Conservation (phyloP, 1,140 invertebrate species). For the Cephus cinctus region DNA sequence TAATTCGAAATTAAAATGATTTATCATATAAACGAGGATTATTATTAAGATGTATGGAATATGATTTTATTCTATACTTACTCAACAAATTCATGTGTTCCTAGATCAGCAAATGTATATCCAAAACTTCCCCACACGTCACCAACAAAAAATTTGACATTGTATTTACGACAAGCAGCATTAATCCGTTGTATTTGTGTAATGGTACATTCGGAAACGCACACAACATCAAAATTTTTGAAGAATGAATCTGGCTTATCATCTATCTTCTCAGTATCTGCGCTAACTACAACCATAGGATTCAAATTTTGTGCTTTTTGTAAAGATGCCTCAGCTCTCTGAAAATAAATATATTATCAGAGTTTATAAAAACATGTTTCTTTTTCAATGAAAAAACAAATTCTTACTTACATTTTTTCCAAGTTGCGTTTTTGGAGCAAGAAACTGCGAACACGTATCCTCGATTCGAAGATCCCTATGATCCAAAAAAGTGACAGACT, state of each 20-base stretch:
- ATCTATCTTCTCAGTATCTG: constrained; percentile 65
- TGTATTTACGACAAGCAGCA: constrained; percentile 73
- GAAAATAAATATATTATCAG: constrained; percentile 37
- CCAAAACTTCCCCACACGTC: constrained; percentile 95
- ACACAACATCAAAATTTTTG: constrained; percentile 80
- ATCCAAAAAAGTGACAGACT: constrained; percentile 87
- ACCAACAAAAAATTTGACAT: constrained; percentile 84
- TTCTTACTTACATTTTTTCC: constrained; percentile 66
- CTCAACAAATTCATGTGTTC: constrained; percentile 83
- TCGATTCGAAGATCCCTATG: constrained; percentile 69
- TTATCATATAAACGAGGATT: neutral
- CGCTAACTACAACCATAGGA: constrained; percentile 84
- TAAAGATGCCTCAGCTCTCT: constrained; percentile 83
- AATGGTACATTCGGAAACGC: constrained; percentile 73
- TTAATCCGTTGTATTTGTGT: constrained; percentile 76
- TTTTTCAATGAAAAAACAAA: neutral
- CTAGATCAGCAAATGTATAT: constrained; percentile 87
- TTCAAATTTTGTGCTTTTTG: constrained; percentile 80
- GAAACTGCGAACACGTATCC: constrained; percentile 80
- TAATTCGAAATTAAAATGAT: constrained; percentile 8
- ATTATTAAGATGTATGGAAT: neutral
- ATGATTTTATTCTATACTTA: constrained; percentile 55
- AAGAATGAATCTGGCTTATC: constrained; percentile 75
- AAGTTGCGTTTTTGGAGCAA: constrained; percentile 65
- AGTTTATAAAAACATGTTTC: constrained; percentile 10